A percentile compares a stretch with the other conserved stretches of the same genome.
phyloP scores from a whole-genome alignment of 23 tunicate species.

The Phallusia fumigata region DNA sequence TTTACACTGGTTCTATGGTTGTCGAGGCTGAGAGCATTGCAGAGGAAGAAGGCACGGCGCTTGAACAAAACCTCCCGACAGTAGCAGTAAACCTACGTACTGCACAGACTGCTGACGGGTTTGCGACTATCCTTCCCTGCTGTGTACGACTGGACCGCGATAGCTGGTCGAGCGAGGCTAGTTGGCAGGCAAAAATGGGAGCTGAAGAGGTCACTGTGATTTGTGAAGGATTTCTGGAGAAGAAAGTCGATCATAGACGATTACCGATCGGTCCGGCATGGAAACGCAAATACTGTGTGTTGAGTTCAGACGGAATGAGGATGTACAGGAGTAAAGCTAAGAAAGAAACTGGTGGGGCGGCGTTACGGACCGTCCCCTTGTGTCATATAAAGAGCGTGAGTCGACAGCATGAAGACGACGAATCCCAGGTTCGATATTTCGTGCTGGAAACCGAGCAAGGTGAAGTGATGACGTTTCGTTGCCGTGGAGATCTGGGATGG shows the following conservation, averaged over 20 bases:
- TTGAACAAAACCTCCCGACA: not conserved
- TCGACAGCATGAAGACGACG: constrained; percentile 16
- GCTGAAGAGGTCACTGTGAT: constrained; percentile 16
- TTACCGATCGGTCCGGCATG: constrained; percentile 51
- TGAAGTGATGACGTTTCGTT: constrained; percentile 37
- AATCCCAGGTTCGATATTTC: constrained; percentile 26
- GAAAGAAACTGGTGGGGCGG: not conserved
- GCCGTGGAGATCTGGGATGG: constrained; percentile 36
- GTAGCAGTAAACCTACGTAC: not conserved
- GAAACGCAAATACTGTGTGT: constrained; percentile 55
- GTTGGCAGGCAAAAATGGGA: constrained; percentile 5
- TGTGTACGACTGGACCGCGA: not conserved
- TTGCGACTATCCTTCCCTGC: not conserved
- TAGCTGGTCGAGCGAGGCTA: not conserved
- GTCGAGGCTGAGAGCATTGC: not conserved
- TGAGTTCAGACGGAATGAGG: constrained; percentile 35
- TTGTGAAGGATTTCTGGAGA: constrained; percentile 52
- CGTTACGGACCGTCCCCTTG: constrained; percentile 42
- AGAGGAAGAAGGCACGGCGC: not conserved
- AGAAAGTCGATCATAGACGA: constrained; percentile 36
- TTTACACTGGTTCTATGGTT: not conserved
- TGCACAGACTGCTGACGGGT: not conserved
- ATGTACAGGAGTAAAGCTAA: constrained; percentile 44
- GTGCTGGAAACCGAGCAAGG: constrained; percentile 39
- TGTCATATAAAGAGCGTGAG: constrained; percentile 45